These are phyloP conservation scores for Notothenia rossii DNA, from an alignment of 2,113 vertebrate species.

Conservation along the genomic window DNA sequence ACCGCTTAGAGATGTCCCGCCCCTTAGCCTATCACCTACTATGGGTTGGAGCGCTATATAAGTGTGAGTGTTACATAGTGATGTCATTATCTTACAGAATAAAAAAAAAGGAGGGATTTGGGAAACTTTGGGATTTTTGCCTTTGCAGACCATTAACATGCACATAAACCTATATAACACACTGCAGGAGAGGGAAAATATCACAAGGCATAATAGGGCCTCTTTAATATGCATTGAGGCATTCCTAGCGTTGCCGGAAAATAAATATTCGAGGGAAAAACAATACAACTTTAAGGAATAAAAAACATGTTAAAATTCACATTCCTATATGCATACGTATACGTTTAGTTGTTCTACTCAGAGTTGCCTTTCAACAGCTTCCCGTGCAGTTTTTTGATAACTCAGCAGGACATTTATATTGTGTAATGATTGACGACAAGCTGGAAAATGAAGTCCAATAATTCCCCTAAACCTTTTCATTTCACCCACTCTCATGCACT, in stretches of 20 bases:
- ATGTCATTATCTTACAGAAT: too few relatives aligned
- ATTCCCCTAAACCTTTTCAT: conserved; percentile 3
- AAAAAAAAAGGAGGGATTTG: too few relatives aligned
- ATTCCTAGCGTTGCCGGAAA: not conserved
- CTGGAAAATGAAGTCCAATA: conserved; percentile 5
- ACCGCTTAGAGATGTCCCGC: too few relatives aligned
- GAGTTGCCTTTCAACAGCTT: not conserved
- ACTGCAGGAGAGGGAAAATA: too few relatives aligned
- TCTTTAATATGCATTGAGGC: too few relatives aligned
- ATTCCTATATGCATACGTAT: not conserved
- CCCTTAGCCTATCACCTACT: too few relatives aligned
- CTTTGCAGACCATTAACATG: too few relatives aligned
- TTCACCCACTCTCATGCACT: conserved; percentile 19
- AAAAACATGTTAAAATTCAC: not conserved
- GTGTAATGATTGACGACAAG: not conserved
- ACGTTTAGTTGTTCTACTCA: not conserved
- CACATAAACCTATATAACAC: too few relatives aligned
- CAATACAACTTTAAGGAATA: not conserved
- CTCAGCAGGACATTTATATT: not conserved
- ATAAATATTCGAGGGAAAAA: not conserved
- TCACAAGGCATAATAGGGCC: too few relatives aligned
- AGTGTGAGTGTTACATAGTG: too few relatives aligned
- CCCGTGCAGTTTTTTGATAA: not conserved
- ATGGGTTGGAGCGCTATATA: too few relatives aligned
- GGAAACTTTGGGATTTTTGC: too few relatives aligned